Percentiles rank a stretch among this genome's conserved stretches.
These are phyloP conservation scores for Octopus bimaculoides DNA, from an alignment of 1,140 invertebrate species.

Conservation along the genomic window DNA sequence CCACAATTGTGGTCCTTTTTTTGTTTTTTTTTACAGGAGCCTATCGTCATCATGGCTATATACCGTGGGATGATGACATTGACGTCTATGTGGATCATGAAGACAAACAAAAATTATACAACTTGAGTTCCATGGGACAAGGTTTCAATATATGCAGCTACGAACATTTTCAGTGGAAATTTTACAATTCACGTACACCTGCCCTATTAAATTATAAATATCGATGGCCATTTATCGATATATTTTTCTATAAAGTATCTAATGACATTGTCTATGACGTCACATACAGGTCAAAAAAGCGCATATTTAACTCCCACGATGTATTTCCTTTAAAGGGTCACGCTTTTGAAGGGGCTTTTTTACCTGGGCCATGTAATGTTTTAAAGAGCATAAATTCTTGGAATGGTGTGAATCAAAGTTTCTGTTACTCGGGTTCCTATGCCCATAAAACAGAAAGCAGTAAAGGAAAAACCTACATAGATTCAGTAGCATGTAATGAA, in stretches of 20 bases:
- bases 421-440: conserved; percentile 22
- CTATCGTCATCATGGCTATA: conserved; percentile 35
- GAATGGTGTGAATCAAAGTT: background rate
- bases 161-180: conserved; percentile 29
- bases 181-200: conserved; percentile 19
- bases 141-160: conserved; percentile 20
- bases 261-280: conserved; percentile 26
- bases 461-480: background rate
- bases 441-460: conserved; percentile 29
- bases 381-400: conserved; percentile 1
- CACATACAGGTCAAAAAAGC: conserved; percentile 15
- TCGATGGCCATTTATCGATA: conserved; percentile 32
- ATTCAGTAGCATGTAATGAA: conserved; percentile 20
- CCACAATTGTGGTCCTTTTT: no score
- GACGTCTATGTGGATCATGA: conserved; percentile 29
- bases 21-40: conserved; percentile 19
- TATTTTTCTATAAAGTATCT: conserved; percentile 31
- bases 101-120: conserved; percentile 22
- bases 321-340: conserved; percentile 24
- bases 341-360: conserved; percentile 21
- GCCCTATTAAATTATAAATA: conserved; percentile 16
- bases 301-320: conserved; percentile 11
- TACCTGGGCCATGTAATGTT: conserved; percentile 18
- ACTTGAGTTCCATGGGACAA: conserved; percentile 19
- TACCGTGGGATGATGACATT: conserved; percentile 43